These are phyloP conservation scores for Heteromormyrus szaboi DNA, from an alignment of 2,797 vertebrate species.

Conservation along the genomic window DNA sequence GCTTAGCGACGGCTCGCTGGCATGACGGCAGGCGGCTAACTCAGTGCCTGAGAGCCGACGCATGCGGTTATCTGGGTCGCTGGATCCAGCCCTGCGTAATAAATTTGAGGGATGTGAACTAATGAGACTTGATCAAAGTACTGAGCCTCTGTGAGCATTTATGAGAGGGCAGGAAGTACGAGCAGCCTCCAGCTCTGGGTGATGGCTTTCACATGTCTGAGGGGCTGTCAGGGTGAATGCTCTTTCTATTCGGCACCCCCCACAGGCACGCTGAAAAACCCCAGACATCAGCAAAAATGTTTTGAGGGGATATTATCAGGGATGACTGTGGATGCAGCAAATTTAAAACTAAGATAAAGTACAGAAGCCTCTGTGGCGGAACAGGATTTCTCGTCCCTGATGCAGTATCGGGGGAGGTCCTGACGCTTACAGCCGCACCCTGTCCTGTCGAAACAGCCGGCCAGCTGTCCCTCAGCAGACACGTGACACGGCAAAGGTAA, in stretches of 20 bases:
- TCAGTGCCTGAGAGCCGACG: not conserved
- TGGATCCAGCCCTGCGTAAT: not conserved
- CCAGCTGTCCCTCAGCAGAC: not conserved
- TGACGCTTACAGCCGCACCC: not conserved
- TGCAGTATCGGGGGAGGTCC: not conserved
- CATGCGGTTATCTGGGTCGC: not conserved
- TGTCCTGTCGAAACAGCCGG: not conserved
- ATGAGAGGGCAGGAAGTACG: not conserved
- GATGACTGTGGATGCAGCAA: slow-evolving; percentile 13
- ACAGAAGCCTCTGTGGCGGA: slow-evolving; percentile 12
- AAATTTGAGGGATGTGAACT: not conserved
- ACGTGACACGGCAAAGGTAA: not conserved
- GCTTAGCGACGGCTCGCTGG: not conserved
- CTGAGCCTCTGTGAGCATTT: not conserved
- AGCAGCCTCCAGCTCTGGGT: not conserved
- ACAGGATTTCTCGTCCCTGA: not conserved
- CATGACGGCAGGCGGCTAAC: not conserved
- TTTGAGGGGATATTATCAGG: not conserved
- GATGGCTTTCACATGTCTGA: not conserved
- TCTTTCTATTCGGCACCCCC: not conserved
- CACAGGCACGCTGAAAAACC: not conserved
- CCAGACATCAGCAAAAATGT: not conserved
- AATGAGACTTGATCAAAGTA: not conserved
- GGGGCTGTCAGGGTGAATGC: not conserved
- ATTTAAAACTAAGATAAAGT: slow-evolving; percentile 11